phyloP scores from a whole-genome alignment of 1,140 invertebrate species.

The Panagrolaimus sp. region DNA sequence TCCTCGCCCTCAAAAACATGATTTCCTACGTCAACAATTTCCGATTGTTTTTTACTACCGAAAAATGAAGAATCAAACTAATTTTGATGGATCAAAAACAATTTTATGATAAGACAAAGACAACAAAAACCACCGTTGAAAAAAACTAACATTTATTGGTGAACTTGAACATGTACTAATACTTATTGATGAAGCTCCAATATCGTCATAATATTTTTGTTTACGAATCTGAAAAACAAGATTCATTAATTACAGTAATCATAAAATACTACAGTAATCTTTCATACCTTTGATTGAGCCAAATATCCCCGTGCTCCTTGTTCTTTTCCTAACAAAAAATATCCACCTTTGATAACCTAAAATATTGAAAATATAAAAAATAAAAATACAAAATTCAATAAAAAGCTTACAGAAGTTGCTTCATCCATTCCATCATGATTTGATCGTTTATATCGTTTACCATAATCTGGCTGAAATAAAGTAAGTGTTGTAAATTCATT shows the following conservation, averaged over 20 bases:
- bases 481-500: neutral
- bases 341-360: neutral
- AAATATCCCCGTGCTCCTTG: neutral
- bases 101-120: too few species aligned
- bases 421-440: neutral
- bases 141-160: neutral
- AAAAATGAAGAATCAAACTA: too few species aligned
- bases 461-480: neutral
- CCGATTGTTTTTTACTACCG: too few species aligned
- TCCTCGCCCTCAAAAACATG: too few species aligned
- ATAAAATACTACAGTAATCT: too few species aligned
- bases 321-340: neutral
- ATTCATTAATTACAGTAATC: too few species aligned
- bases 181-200: neutral
- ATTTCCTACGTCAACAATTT: too few species aligned
- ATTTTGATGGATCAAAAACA: too few species aligned
- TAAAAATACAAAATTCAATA: neutral
- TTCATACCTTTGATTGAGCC: neutral
- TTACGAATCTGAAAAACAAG: neutral
- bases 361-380: too few species aligned
- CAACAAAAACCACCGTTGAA: too few species aligned
- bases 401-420: neutral
- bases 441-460: neutral
- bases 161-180: slow-evolving; percentile 5
- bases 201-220: slow-evolving; percentile 9